Evolutionary conservation across 2,888 invertebrate genomes (phyloP), one percentile per base, ranked within the genome.

Genomic region (Torymus aiolomorphi): DNA sequence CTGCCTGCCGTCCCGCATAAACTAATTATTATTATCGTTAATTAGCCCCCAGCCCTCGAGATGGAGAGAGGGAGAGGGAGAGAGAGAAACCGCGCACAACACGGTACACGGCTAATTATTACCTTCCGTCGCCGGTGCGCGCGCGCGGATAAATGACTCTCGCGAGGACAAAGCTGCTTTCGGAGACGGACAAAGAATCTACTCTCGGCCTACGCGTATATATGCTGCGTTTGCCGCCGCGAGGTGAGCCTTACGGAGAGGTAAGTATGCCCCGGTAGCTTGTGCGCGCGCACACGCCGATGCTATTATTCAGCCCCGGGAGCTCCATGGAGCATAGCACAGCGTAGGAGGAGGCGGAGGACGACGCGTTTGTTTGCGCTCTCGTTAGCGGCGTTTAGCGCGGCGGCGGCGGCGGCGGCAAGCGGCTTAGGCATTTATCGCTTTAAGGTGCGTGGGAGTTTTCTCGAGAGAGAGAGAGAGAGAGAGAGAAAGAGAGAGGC

Each of bases 21-120:
- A 78, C 74, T 69, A 78, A 78, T 78, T 78, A 69, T 78, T 78
- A 57, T 67, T 76, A 69, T 62, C 76, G 63, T 70, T 70, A 70
- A 70, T 69, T 70, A 62, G 76, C 52, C 54, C 24, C 18, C 65
- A 13, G 52, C 61, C 56, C 16, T 20, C 12, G n/a, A 31, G 5
- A 52, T 1, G 16, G 13, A 66, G 18, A 67, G 18, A 14, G 42
- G n/a, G 14, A 31, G 24, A 16, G 13, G 24, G 24, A 16, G 49
- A 13, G 18, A 65, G 52, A 49, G 18, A 1, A 62, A 51, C 20
- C 56, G 31, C 31, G 31, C 31, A 31, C 31, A 31, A 31, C 31
- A 31, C 5, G 3, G 31, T 3, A 31, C 31, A 8, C 31, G 13
- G 31, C 65, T 73, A 73, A 73, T 73, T 73, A 73, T 63, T 73